These are phyloP conservation scores for Drosophila carrolli DNA, from an alignment of 1,140 invertebrate species.

Conservation along the genomic window DNA sequence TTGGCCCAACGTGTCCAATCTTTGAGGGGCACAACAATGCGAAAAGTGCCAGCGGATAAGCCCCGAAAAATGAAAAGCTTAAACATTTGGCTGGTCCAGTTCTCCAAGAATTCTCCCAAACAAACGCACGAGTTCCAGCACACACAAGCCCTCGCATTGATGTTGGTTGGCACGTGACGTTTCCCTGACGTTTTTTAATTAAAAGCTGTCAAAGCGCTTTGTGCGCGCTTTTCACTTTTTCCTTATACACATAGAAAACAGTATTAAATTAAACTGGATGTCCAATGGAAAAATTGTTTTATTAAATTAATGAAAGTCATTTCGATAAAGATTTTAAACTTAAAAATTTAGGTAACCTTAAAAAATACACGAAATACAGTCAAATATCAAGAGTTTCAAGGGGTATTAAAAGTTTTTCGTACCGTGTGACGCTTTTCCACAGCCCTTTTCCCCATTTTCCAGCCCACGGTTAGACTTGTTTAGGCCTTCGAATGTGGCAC, in stretches of 20 bases:
- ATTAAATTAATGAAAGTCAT: not conserved
- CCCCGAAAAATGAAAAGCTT: conserved; percentile 40
- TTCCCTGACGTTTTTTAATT: conserved; percentile 73
- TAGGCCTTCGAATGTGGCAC: conserved; percentile 11
- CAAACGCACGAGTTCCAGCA: conserved; percentile 8
- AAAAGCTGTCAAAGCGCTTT: conserved; percentile 75
- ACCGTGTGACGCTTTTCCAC: not conserved
- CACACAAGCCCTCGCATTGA: conserved; percentile 19
- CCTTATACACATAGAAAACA: conserved; percentile 1
- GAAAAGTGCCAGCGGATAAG: conserved; percentile 43
- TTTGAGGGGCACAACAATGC: conserved; percentile 22
- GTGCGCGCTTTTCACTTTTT: conserved; percentile 34
- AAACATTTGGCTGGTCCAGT: conserved; percentile 36
- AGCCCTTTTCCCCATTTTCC: not conserved
- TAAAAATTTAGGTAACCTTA: not conserved
- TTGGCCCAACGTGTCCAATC: conserved; percentile 54
- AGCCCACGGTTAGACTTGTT: conserved; percentile 25
- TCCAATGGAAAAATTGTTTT: no score
- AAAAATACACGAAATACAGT: not conserved
- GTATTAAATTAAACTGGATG: no score
- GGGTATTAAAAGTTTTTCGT: not conserved
- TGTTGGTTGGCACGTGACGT: conserved; percentile 55
- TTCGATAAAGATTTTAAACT: not conserved
- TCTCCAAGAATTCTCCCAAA: conserved; percentile 15
- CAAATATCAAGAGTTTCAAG: no score